These are phyloP conservation scores for Drosophila ananassae DNA, from an alignment of 1,140 invertebrate genomes.

Conservation along the genomic window DNA sequence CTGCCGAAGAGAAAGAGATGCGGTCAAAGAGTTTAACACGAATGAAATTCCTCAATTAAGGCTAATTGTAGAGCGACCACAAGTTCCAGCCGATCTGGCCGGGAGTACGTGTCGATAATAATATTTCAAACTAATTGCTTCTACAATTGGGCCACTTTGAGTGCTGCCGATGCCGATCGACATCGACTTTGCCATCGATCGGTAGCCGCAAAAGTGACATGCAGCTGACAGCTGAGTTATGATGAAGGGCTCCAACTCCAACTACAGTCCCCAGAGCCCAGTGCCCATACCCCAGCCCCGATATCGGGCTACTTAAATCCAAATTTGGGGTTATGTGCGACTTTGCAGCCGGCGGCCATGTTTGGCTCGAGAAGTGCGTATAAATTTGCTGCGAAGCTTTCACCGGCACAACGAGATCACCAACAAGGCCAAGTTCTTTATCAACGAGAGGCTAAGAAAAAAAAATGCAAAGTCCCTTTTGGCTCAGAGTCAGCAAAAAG, in stretches of 20 bases:
- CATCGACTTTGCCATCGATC: slow-evolving; percentile 46
- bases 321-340: slow-evolving; percentile 68
- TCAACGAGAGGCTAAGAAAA: slow-evolving; percentile 20
- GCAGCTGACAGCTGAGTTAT: slow-evolving; percentile 83
- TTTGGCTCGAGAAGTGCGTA: slow-evolving; percentile 66
- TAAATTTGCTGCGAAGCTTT: slow-evolving; percentile 79
- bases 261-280: slow-evolving; percentile 6
- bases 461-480: background rate
- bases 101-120: slow-evolving; percentile 80
- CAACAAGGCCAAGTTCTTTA: slow-evolving; percentile 49
- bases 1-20: slow-evolving; percentile 52
- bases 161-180: slow-evolving; percentile 55
- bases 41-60: slow-evolving; percentile 77
- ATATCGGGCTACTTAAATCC: slow-evolving; percentile 59
- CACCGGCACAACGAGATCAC: slow-evolving; percentile 53
- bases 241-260: slow-evolving; percentile 44
- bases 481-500: slow-evolving; percentile 10
- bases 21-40: slow-evolving; percentile 81
- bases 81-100: slow-evolving; percentile 22
- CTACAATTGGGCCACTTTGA: slow-evolving; percentile 76
- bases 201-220: slow-evolving; percentile 82
- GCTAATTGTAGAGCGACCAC: slow-evolving; percentile 71
- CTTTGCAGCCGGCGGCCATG: slow-evolving; percentile 67
- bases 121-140: slow-evolving; percentile 79
- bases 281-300: background rate